phyloP scores from a whole-genome alignment of 2,797 vertebrate genomes.

The Trachops cirrhosus region DNA sequence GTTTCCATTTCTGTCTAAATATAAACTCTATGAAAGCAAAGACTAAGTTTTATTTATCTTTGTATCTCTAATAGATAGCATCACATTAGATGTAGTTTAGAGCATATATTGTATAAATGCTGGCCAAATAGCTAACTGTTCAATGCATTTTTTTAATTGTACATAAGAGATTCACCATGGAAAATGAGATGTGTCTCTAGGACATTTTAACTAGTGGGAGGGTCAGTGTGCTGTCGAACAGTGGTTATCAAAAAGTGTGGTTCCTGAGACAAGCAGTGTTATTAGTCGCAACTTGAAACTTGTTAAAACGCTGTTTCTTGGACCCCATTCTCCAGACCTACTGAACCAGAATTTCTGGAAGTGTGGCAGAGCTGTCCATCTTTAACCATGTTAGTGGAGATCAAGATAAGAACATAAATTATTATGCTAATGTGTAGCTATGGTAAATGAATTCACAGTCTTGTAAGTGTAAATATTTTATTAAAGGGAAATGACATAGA shows the following conservation, averaged over 20 bases:
- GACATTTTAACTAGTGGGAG: neutral
- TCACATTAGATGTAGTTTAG: neutral
- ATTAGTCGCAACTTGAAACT: neutral
- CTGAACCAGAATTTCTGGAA: neutral
- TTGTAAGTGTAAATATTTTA: conserved; percentile 6
- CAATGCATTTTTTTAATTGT: neutral
- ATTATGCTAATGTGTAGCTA: neutral
- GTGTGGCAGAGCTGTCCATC: neutral
- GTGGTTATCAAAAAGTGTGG: neutral
- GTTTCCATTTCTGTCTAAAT: neutral
- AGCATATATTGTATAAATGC: neutral
- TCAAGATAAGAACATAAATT: neutral
- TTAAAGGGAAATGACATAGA: neutral
- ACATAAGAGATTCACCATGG: neutral
- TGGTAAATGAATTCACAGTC: neutral
- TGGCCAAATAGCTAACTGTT: neutral
- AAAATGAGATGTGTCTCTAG: neutral
- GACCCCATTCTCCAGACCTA: neutral
- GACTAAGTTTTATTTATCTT: neutral
- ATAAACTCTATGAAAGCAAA: neutral
- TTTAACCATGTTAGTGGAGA: neutral
- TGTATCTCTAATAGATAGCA: neutral
- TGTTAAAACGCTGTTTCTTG: neutral
- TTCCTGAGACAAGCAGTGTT: neutral
- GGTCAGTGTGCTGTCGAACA: neutral